Base-by-base conservation (phyloP, 2,888 invertebrate genomes). In the Diloba caeruleocephala region DNA sequence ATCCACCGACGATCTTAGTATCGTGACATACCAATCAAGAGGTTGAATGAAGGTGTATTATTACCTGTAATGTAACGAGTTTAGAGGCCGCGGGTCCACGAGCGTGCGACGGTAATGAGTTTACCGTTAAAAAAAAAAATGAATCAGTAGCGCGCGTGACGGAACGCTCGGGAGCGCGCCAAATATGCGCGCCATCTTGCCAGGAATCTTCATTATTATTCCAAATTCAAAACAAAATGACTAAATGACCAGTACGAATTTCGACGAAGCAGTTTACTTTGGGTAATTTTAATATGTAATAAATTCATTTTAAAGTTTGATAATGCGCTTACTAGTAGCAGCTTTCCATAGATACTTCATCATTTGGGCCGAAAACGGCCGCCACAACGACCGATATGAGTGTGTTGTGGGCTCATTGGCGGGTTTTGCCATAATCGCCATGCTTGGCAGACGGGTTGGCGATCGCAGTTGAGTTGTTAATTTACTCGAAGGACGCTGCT, bases 61-160 rank as follows among this genome's bases (percentile, higher is more conserved):
- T 12, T 14, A 25, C 5, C 5, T 21, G 6, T 8, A 4, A 8
- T 32, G 0, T 8, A 26, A 12, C 9, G 43, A 14, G 1, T 14
- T 7, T 7, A 21, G 31, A 7, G 13, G 28, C 19, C 33, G 33
- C 4, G 17, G 12, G n/a, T n/a, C 21, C 21, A 7, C 21, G 6
- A 5, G 15, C 12, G 28, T 13, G 10, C 23, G 17, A 4, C 5
- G 14, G 29, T 25, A 52, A 55, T 36, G 48, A 44, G 28, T 48
- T 41, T 21, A 12, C 2, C 42, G 39, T 48, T n/a, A n/a, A n/a
- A n/a, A 38, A 43, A 59, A 45, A 54, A 21, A 12, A 17, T 62
- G 53, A 66, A 36, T 65, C 62, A 66, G 59, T 39, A 33, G 63
- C 23, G 49, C 57, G 63, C 48, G 56, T 66, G 57, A 59, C 56